Base-by-base conservation (phyloP, 2,888 invertebrate genomes). In the Megalurothrips usitatus region DNA sequence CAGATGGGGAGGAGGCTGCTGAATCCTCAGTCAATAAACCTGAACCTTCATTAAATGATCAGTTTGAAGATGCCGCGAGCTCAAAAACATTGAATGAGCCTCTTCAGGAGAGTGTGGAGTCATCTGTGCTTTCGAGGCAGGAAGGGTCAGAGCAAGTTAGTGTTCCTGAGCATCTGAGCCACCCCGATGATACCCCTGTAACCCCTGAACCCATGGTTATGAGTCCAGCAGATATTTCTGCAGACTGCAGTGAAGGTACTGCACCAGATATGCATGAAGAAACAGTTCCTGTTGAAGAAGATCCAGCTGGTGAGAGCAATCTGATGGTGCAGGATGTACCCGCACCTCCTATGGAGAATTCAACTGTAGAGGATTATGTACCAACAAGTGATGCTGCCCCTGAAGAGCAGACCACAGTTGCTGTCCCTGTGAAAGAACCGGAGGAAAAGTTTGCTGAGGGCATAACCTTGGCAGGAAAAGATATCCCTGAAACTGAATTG, bases 401-500 rank as follows among this genome's bases (percentile, higher is more conserved):
- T 58, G 58, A 43, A 43, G 34, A 58, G 58, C 58, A 58, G 1
- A 14, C 17, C 11, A 19, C 58, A 14, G 17, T 17, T 14, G 19
- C 23, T 11, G 26, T 10, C 11, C 11, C 23, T 1, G 68, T 23
- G 23, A 10, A 26, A 26, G 68, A 23, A 11, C 68, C 26, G n/a
- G 82, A 82, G 43, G 80, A 82, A 75, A 75, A 26, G 10, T 10
- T 75, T 23, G 12, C 68, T 0, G 68, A 75, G 23, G 68, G 78
- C 43, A 83, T 85, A 23, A 84, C 83, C 19, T 78, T 85, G n/a
- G 92, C 92, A 1, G 89, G 90, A 47, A 89, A 91, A 43, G 93
- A 94, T 84, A 89, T 92, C 34, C 90, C 91, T 81, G 88, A 91
- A 19, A 90, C 92, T 82, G 94, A 95, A 85, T 86, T 95, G 80